These are phyloP conservation scores for Ladona fulva DNA, from an alignment of 1,140 invertebrate species.

Conservation along the genomic window DNA sequence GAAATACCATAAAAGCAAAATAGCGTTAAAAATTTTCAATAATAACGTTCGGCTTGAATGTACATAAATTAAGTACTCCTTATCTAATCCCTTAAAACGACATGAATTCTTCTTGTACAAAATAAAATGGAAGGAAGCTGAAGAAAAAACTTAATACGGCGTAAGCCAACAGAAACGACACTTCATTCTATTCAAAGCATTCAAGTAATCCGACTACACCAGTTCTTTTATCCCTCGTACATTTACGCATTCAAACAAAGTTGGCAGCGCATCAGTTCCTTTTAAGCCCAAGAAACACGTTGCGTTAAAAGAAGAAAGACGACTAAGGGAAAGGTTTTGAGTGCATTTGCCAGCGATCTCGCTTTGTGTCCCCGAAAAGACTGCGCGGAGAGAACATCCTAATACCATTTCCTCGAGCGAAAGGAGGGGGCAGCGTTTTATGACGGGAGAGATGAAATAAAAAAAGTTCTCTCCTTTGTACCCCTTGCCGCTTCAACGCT, in stretches of 20 bases:
- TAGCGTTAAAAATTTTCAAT: no score
- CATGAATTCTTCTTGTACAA: no score
- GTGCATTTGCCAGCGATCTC: not conserved
- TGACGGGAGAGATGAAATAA: not conserved
- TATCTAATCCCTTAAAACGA: no score
- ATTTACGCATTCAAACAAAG: slow-evolving; percentile 1
- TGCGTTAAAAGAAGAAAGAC: not conserved
- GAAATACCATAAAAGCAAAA: no score
- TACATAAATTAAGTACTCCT: no score
- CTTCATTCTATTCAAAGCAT: not conserved
- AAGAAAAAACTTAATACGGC: no score
- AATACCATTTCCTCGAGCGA: not conserved
- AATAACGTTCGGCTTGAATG: no score
- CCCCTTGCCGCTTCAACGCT: not conserved
- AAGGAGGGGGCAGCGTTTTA: not conserved
- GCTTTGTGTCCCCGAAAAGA: not conserved
- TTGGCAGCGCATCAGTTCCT: not conserved
- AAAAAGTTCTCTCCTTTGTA: not conserved
- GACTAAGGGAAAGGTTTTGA: not conserved
- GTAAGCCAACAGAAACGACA: no score
- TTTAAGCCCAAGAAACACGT: not conserved
- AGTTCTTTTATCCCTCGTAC: not conserved
- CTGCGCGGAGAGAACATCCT: not conserved
- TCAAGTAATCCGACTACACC: not conserved
- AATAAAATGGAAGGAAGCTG: no score